Percentiles rank a stretch among this genome's conserved stretches.
Conservation (phyloP, 1,140 invertebrate genomes). For the Brevipalpus yothersi region DNA sequence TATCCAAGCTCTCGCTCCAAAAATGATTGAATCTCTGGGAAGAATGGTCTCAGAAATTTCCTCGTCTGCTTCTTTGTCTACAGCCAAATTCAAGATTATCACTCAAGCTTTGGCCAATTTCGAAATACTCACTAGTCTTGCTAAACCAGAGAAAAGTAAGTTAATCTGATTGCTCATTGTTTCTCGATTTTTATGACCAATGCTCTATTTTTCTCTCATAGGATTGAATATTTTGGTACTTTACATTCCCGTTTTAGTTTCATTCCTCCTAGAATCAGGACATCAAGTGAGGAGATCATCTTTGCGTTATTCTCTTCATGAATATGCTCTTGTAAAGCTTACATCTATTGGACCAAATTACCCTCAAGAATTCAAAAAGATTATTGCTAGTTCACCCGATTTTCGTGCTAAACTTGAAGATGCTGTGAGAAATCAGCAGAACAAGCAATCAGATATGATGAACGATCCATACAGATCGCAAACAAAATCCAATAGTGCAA, state of each 20-base stretch:
- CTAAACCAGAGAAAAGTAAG: slow-evolving; percentile 50
- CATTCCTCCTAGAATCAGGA: slow-evolving; percentile 38
- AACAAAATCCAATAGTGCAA: slow-evolving; percentile 11
- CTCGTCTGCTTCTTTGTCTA: slow-evolving; percentile 1
- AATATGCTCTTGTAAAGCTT: slow-evolving; percentile 58
- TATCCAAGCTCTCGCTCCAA: slow-evolving; percentile 47
- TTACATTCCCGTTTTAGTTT: slow-evolving; percentile 62
- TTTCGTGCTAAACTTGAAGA: slow-evolving; percentile 54
- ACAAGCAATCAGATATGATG: slow-evolving; percentile 20
- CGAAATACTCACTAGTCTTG: slow-evolving; percentile 42
- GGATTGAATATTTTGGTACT: slow-evolving; percentile 66
- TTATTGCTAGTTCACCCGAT: slow-evolving; percentile 55
- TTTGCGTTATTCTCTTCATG: slow-evolving; percentile 42
- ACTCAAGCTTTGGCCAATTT: slow-evolving; percentile 31
- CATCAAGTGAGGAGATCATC: slow-evolving; percentile 27
- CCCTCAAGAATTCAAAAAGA: slow-evolving; percentile 66
- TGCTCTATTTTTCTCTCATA: slow-evolving; percentile 21
- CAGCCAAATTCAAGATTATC: slow-evolving; percentile 19
- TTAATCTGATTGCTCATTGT: slow-evolving; percentile 13
- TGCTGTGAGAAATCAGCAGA: slow-evolving; percentile 33
- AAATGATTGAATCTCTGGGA: slow-evolving; percentile 16
- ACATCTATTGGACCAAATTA: slow-evolving; percentile 73
- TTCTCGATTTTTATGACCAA: neutral
- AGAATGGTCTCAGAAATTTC: slow-evolving; percentile 3
- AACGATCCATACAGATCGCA: slow-evolving; percentile 20